phyloP scores from a whole-genome alignment of 2,797 vertebrate species.

The Leuciscus waleckii region DNA sequence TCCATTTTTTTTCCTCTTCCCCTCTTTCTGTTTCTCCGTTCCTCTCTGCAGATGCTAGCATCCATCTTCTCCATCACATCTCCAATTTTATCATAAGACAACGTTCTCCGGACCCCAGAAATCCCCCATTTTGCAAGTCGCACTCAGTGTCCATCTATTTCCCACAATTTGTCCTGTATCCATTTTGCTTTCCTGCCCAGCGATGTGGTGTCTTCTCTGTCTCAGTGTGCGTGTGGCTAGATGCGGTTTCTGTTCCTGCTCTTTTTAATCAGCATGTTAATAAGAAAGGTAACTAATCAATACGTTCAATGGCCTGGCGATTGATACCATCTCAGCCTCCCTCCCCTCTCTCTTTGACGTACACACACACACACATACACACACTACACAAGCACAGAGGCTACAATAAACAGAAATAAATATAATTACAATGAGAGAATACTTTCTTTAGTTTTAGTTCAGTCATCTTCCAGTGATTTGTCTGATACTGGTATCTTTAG shows the following conservation, averaged over 20 bases:
- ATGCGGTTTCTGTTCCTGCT: constrained; percentile 69
- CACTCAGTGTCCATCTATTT: constrained; percentile 31
- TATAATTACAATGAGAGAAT: constrained; percentile 34
- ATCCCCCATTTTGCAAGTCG: constrained; percentile 33
- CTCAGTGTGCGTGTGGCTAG: constrained; percentile 68
- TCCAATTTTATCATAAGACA: constrained; percentile 39
- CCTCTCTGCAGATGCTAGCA: constrained; percentile 64
- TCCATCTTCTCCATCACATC: constrained; percentile 54
- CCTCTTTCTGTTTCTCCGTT: constrained; percentile 19
- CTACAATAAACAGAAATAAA: constrained; percentile 62
- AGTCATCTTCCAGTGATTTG: background rate
- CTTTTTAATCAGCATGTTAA: constrained; percentile 84
- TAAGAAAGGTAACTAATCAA: constrained; percentile 83
- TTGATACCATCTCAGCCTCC: constrained; percentile 82
- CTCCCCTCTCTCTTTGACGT: constrained; percentile 69
- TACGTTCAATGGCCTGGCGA: constrained; percentile 81
- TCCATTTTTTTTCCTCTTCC: constrained; percentile 29
- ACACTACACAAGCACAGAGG: constrained; percentile 52
- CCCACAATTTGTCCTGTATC: constrained; percentile 50
- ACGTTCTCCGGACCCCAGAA: constrained; percentile 36
- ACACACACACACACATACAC: constrained; percentile 52
- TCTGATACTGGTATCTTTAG: background rate
- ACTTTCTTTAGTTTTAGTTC: background rate
- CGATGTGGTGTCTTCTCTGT: constrained; percentile 72
- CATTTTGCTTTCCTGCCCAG: constrained; percentile 58